These are phyloP conservation scores for Paguma larvata DNA, from an alignment of 2,797 vertebrate genomes.

Conservation along the genomic window DNA sequence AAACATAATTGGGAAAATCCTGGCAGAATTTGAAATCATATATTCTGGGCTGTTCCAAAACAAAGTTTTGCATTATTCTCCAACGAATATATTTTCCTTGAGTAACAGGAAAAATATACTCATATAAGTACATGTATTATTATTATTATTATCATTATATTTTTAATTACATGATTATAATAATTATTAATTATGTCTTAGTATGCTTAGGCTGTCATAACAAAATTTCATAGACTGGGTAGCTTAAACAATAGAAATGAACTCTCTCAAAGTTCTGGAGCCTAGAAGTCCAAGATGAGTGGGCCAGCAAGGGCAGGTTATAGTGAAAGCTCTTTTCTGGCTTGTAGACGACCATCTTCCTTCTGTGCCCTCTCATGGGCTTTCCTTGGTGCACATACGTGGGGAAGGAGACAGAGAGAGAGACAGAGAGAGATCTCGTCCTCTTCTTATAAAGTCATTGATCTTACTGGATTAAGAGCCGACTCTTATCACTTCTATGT, in stretches of 20 bases:
- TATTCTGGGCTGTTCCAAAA: slow-evolving; percentile 11
- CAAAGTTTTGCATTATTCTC: slow-evolving; percentile 18
- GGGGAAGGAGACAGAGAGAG: neutral
- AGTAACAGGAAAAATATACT: neutral
- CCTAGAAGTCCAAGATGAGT: neutral
- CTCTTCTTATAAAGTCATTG: neutral
- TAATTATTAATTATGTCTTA: neutral
- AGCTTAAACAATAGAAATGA: neutral
- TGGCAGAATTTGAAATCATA: neutral
- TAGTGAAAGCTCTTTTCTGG: neutral
- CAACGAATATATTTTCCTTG: neutral
- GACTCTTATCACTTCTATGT: neutral
- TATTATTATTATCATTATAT: neutral
- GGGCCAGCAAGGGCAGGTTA: no score
- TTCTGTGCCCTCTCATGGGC: neutral
- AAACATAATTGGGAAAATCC: neutral
- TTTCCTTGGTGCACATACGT: neutral
- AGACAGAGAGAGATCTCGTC: neutral
- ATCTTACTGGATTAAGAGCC: neutral
- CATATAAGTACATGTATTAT: neutral
- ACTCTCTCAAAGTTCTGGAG: neutral
- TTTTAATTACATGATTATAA: neutral
- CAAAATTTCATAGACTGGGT: neutral
- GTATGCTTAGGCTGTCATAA: neutral
- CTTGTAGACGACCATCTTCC: neutral